Conservation (phyloP, 2,113 vertebrate genomes). For the Sylvia atricapilla region DNA sequence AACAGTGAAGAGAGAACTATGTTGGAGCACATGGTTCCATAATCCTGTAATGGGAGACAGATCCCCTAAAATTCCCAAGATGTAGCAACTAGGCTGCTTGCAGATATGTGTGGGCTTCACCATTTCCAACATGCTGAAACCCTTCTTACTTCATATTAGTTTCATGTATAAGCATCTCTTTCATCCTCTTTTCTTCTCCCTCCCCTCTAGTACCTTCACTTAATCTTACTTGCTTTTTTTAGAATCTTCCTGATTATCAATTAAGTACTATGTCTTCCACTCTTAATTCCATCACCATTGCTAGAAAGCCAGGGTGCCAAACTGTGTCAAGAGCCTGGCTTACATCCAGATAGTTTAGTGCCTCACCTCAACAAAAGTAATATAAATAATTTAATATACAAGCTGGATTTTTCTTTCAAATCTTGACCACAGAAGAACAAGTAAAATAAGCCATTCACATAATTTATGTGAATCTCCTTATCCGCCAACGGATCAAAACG, state of each 20-base stretch:
- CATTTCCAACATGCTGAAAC: background rate
- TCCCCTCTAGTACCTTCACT: background rate
- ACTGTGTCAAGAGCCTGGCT: background rate
- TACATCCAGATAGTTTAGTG: background rate
- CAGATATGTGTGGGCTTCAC: background rate
- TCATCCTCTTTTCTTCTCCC: conserved; percentile 15
- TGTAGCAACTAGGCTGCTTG: background rate
- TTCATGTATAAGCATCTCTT: background rate
- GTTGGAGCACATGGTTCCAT: background rate
- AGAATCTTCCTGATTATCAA: background rate
- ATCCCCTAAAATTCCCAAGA: background rate
- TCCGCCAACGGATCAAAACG: background rate
- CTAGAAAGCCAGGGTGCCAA: conserved; percentile 35
- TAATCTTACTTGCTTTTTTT: conserved; percentile 53
- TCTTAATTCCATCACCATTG: background rate
- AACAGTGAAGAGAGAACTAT: background rate
- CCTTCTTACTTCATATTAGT: background rate
- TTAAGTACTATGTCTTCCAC: conserved; percentile 6
- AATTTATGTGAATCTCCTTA: background rate
- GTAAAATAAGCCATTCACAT: background rate
- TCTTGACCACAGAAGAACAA: background rate
- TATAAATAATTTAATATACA: background rate
- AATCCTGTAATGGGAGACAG: background rate
- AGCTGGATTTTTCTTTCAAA: background rate
- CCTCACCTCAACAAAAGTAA: background rate